Base-by-base conservation (phyloP, 2,113 vertebrate genomes). In the Crotalus viridis region DNA sequence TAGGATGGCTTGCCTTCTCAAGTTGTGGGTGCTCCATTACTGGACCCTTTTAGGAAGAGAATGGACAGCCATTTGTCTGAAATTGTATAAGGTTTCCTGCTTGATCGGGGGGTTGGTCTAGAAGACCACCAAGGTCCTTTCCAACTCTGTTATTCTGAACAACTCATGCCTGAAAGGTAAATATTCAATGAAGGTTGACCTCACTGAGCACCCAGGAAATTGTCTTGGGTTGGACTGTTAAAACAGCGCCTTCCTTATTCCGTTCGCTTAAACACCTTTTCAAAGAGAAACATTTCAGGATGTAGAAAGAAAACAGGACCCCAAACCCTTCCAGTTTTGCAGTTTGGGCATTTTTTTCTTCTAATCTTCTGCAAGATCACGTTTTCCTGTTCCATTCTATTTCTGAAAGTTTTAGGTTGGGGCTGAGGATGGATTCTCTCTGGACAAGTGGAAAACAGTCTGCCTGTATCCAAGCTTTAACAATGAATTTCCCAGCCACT, bases 331-430 rank as follows among this genome's bases (percentile, higher is more conserved):
- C 88, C 94, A 93, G 74, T 69, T 96, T 96, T 90, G 91, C 94
- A 92, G 89, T 55, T 43, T 94, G 93, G 94, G 94, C 94, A 28
- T 64, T 69, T 96, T 95, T 93, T 94, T 92, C 91, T 94, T 92
- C 93, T 94, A 43, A 92, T 93, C 93, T 96, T 96, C 95, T 93
- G 91, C 15, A 1, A 93, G 94, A 91, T 94, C 87, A 92, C 33
- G 89, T 94, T 94, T 91, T 51, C 69, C 59, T 69, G n/a, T 55
- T 33, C 59, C 69, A 89, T 21, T 61, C 7, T 93, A 89, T 89
- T 95, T 61, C n/a, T 3, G 92, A 93, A 90, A 88, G 85, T 46
- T 87, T 33, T 48, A 24, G n/a, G 51, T 39, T 90, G 91, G 88
- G 81, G 61, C 91, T 89, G 90, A 89, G 93, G 94, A 90, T 93